These are phyloP conservation scores for Diplodus puntazzo DNA, from an alignment of 2,797 vertebrate species.

Conservation along the genomic window DNA sequence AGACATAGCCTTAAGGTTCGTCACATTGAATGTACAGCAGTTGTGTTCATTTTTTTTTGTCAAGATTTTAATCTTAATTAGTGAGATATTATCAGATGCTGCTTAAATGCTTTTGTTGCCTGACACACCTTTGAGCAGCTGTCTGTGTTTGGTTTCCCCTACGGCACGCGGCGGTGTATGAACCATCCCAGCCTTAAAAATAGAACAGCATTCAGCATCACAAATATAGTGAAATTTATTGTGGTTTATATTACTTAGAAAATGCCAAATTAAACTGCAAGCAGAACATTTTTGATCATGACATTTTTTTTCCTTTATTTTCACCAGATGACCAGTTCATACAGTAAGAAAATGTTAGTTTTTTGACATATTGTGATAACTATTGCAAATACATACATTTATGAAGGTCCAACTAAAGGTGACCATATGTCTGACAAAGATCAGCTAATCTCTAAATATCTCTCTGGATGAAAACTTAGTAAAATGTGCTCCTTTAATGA, in stretches of 20 bases:
- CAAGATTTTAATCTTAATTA: constrained; percentile 45
- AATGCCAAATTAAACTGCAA: background rate
- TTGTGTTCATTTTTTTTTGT: background rate
- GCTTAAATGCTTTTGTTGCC: constrained; percentile 28
- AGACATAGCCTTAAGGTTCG: constrained; percentile 23
- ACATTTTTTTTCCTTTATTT: background rate
- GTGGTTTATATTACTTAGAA: background rate
- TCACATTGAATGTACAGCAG: constrained; percentile 1
- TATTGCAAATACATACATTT: background rate
- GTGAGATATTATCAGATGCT: constrained; percentile 33
- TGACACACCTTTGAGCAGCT: constrained; percentile 31
- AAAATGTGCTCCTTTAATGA: too few species aligned
- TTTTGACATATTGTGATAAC: background rate
- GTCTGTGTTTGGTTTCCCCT: constrained; percentile 25
- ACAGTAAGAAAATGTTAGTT: background rate
- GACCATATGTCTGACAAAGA: background rate
- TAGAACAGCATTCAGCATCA: background rate
- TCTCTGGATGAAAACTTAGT: too few species aligned
- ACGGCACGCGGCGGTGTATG: background rate
- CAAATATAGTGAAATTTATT: background rate
- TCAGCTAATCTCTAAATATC: background rate
- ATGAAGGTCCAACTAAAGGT: background rate
- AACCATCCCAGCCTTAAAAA: constrained; percentile 20
- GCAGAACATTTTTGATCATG: background rate
- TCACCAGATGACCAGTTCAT: background rate